Percentiles rank a stretch among this genome's conserved stretches.
phyloP scores from a whole-genome alignment of 1,140 invertebrate genomes.

The Sarcophaga peregrina region DNA sequence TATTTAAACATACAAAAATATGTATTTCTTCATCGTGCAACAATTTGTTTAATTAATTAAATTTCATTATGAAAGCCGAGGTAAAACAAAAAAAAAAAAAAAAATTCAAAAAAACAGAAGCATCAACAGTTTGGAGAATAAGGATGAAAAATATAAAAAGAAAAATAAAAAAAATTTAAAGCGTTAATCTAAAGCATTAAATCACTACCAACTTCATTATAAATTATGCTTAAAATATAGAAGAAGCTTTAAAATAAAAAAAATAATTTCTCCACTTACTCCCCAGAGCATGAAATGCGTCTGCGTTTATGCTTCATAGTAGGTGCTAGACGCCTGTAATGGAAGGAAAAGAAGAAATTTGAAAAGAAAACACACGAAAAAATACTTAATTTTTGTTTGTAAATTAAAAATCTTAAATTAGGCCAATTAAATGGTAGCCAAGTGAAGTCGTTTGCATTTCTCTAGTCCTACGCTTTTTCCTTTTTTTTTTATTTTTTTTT shows the following conservation, averaged over 20 bases:
- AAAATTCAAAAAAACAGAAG: too few species aligned
- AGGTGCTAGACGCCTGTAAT: too few species aligned
- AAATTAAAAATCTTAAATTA: conserved; percentile 49
- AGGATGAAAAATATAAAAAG: too few species aligned
- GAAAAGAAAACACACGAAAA: neutral
- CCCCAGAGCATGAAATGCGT: neutral
- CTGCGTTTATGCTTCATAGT: neutral
- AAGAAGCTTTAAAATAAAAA: too few species aligned
- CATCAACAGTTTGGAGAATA: too few species aligned
- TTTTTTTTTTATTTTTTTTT: too few species aligned
- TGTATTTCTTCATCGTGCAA: too few species aligned
- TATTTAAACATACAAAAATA: too few species aligned
- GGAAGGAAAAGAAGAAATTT: neutral
- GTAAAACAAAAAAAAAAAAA: too few species aligned
- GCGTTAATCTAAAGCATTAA: conserved; percentile 30
- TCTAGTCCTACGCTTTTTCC: too few species aligned
- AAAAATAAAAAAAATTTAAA: neutral
- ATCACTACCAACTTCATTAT: conserved; percentile 26
- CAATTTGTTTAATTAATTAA: too few species aligned
- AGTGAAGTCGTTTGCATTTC: neutral
- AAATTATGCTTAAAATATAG: conserved; percentile 13
- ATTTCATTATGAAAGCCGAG: too few species aligned
- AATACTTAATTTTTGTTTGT: conserved; percentile 44
- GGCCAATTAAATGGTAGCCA: conserved; percentile 46
- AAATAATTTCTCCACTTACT: neutral